Percentiles rank a stretch among this genome's conserved stretches.
Conservation (phyloP, 2,113 vertebrate genomes). For the Crotalus helleri region DNA sequence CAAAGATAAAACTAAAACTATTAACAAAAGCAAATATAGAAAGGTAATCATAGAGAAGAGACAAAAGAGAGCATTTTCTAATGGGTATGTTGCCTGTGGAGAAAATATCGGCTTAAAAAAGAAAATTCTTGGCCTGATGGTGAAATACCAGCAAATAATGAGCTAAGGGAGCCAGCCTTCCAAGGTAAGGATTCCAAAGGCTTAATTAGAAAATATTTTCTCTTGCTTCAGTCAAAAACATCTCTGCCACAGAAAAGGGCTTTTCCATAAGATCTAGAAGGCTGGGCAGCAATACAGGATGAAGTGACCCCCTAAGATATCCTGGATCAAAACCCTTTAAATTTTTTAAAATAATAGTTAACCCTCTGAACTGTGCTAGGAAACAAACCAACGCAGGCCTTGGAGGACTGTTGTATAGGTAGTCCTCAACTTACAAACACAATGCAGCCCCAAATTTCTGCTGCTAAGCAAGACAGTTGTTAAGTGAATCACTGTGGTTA, state of each 20-base stretch:
- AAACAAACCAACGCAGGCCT: background rate
- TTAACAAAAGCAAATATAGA: background rate
- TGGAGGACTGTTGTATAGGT: background rate
- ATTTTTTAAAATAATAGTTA: background rate
- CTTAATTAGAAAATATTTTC: background rate
- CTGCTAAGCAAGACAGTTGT: no score
- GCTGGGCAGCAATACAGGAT: background rate
- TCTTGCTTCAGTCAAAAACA: background rate
- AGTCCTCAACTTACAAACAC: no score
- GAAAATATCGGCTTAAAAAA: background rate
- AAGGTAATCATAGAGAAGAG: background rate
- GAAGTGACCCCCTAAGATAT: background rate
- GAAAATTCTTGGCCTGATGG: background rate
- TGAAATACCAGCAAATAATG: background rate
- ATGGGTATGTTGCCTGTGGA: background rate
- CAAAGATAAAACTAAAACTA: background rate
- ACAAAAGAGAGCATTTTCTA: background rate
- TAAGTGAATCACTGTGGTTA: no score
- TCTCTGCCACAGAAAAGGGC: background rate
- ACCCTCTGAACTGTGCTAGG: background rate
- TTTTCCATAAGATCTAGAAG: background rate
- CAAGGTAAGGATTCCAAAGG: background rate
- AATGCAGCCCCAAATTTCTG: no score
- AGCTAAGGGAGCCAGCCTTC: background rate
- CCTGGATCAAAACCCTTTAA: background rate